A percentile compares a stretch with the other conserved stretches of the same genome.
Conservation (phyloP, 2,113 vertebrate genomes). For the Pithys albifrons region DNA sequence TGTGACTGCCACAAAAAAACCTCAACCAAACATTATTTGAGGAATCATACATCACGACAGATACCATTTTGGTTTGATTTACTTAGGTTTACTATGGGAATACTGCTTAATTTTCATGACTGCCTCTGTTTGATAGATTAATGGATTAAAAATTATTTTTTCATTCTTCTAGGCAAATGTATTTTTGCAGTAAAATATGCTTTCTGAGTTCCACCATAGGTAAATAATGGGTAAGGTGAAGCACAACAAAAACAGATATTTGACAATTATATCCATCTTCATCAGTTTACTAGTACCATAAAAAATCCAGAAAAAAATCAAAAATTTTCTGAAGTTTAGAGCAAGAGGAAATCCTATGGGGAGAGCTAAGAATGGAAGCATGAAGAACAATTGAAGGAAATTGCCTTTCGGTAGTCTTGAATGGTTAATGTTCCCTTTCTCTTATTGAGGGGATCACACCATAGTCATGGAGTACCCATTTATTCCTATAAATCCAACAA, state of each 20-base stretch:
- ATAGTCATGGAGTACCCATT: not conserved
- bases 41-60: not conserved
- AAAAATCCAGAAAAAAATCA: not conserved
- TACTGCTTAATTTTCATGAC: not conserved
- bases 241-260: not conserved
- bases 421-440: constrained; percentile 1
- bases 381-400: constrained; percentile 45
- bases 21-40: not conserved
- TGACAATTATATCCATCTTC: not conserved
- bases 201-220: not conserved
- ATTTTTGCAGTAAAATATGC: not conserved
- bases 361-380: constrained; percentile 3
- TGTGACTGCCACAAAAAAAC: not conserved
- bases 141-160: not conserved
- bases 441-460: not conserved
- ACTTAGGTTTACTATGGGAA: not conserved
- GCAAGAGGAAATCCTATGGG: constrained; percentile 20
- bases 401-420: constrained; percentile 6
- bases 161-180: not conserved
- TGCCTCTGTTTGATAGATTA: not conserved
- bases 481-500: not conserved
- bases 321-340: not conserved
- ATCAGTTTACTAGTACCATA: not conserved
- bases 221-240: not conserved
- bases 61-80: not conserved